These are phyloP conservation scores for Drosophila kikkawai DNA, from an alignment of 1,140 invertebrate species.

Conservation along the genomic window DNA sequence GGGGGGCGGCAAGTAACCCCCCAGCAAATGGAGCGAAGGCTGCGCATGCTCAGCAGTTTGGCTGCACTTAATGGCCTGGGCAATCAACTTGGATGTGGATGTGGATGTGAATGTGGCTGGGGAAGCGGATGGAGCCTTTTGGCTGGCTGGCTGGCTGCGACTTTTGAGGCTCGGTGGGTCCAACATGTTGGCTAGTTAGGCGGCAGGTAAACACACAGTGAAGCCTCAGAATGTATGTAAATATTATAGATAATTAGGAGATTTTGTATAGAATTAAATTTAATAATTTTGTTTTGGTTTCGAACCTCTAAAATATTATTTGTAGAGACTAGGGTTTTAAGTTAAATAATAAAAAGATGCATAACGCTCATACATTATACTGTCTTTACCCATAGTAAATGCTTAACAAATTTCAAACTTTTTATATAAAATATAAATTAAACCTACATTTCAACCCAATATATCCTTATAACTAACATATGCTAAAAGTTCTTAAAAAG, in stretches of 20 bases:
- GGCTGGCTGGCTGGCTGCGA: constrained; percentile 17
- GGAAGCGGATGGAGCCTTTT: constrained; percentile 37
- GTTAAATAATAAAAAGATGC: no score
- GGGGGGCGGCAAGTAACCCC: constrained; percentile 4
- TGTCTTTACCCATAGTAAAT: no score
- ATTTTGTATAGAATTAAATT: not conserved
- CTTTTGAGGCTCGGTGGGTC: constrained; percentile 48
- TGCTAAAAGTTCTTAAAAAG: not conserved
- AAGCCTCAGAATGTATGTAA: not conserved
- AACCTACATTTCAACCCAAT: no score
- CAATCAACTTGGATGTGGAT: constrained; percentile 67
- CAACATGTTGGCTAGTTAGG: constrained; percentile 74
- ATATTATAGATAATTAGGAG: not conserved
- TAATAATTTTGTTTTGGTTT: not conserved
- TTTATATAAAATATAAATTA: no score
- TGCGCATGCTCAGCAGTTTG: constrained; percentile 78
- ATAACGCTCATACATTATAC: not conserved
- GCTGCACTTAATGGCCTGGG: constrained; percentile 80
- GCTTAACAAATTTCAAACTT: no score
- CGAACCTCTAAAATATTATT: no score
- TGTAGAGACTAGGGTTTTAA: no score
- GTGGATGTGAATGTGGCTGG: constrained; percentile 8
- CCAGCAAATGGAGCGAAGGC: constrained; percentile 54
- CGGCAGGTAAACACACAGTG: constrained; percentile 52
- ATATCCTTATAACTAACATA: no score